These are phyloP conservation scores for Tholera decimalis DNA, from an alignment of 2,888 invertebrate genomes.

Conservation along the genomic window DNA sequence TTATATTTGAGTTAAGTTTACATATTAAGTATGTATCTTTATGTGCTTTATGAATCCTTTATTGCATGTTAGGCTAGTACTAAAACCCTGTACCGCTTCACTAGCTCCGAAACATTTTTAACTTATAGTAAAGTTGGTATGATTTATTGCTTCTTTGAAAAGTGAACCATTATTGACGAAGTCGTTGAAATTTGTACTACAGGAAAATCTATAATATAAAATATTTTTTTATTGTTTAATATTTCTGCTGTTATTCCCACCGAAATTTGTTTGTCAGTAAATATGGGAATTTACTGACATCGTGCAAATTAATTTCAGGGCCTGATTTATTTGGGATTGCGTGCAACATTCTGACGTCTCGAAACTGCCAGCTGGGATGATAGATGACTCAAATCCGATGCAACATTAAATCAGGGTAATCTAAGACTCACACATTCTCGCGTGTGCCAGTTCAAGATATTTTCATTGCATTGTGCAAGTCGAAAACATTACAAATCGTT, in stretches of 20 bases:
- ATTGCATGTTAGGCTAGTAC: not conserved
- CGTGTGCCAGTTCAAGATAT: conserved; percentile 50
- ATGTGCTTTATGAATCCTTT: conserved; percentile 10
- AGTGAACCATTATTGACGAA: too few relatives aligned
- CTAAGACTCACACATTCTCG: conserved; percentile 45
- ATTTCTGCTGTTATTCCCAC: too few relatives aligned
- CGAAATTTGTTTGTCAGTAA: too few relatives aligned
- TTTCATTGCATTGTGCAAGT: conserved; percentile 56
- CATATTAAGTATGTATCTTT: too few relatives aligned
- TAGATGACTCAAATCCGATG: conserved; percentile 53
- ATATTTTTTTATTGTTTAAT: too few relatives aligned
- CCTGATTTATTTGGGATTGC: conserved; percentile 33
- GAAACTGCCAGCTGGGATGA: conserved; percentile 43
- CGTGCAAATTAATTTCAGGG: conserved; percentile 22
- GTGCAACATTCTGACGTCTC: conserved; percentile 21
- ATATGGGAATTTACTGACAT: conserved; percentile 16
- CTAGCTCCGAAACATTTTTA: not conserved
- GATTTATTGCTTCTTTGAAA: too few relatives aligned
- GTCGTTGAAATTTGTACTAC: too few relatives aligned
- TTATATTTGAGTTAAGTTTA: not conserved
- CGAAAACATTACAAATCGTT: conserved; percentile 47
- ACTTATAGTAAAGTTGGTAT: conserved; percentile 3
- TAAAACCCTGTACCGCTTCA: not conserved
- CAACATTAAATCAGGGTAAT: conserved; percentile 59
- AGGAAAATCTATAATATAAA: too few relatives aligned